phyloP scores from a whole-genome alignment of 2,888 invertebrate genomes.

The Pheosia tremula region DNA sequence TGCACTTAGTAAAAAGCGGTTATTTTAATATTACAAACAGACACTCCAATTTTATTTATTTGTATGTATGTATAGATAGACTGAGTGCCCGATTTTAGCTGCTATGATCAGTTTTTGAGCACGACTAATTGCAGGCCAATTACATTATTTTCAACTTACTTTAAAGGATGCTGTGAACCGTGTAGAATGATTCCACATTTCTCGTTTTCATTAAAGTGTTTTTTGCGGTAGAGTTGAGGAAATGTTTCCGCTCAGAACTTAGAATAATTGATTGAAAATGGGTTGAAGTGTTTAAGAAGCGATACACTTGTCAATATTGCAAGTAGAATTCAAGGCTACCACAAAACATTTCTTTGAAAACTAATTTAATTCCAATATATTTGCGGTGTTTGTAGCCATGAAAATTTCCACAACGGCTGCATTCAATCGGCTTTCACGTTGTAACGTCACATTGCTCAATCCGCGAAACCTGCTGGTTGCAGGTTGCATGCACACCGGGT shows the following conservation, averaged over 20 bases:
- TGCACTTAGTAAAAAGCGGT: too few species aligned
- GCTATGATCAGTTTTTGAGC: constrained; percentile 3
- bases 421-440: constrained; percentile 28
- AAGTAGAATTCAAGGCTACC: too few species aligned
- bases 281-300: too few species aligned
- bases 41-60: too few species aligned
- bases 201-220: neutral
- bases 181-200: neutral
- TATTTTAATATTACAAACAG: too few species aligned
- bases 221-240: neutral
- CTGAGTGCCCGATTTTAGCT: constrained; percentile 2
- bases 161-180: neutral
- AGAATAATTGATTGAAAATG: too few species aligned
- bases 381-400: neutral
- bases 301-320: too few species aligned
- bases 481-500: neutral
- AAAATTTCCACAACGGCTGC: constrained; percentile 16
- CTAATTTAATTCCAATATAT: neutral
- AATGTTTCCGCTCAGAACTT: too few species aligned
- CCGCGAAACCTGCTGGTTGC: constrained; percentile 11
- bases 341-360: neutral
- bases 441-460: constrained; percentile 30
- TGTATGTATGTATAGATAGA: too few species aligned
- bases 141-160: neutral
- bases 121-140: neutral